A percentile compares a stretch with the other conserved stretches of the same genome.
Evolutionary conservation across 2,797 vertebrate genomes (phyloP).

Genomic region (Graptemys geographica): DNA sequence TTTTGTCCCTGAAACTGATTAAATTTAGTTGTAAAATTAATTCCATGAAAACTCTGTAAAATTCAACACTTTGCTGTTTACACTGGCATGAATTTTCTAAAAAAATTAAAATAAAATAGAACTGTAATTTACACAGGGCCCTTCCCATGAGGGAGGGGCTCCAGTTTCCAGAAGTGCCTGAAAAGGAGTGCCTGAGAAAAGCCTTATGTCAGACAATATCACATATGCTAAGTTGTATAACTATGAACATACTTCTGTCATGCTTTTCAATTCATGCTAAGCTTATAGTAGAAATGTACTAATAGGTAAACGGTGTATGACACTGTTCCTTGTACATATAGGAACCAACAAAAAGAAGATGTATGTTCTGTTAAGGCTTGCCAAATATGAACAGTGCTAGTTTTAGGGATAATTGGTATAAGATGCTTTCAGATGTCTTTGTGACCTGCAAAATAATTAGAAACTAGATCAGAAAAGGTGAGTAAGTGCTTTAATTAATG

Average conservation of each 20-base stretch:
- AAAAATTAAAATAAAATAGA: background rate
- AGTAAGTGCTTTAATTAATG: background rate
- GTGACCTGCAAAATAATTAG: background rate
- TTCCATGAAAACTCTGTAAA: background rate
- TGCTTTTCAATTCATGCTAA: background rate
- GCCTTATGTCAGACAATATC: background rate
- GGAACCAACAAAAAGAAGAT: background rate
- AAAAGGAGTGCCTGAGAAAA: background rate
- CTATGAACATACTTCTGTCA: background rate
- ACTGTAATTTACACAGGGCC: background rate
- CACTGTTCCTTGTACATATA: background rate
- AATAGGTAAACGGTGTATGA: background rate
- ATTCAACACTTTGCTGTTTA: background rate
- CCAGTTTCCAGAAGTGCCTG: background rate
- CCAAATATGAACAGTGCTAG: background rate
- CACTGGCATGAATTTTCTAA: background rate
- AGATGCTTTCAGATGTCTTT: background rate
- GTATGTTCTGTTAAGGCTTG: background rate
- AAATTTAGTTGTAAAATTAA: background rate
- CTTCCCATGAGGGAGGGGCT: background rate
- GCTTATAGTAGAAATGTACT: background rate
- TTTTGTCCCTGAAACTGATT: background rate
- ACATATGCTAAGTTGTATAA: background rate
- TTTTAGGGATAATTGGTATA: background rate
- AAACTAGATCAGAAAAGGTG: background rate